Base-by-base conservation (phyloP, 2,888 invertebrate genomes). In the Papilio elwesi region DNA sequence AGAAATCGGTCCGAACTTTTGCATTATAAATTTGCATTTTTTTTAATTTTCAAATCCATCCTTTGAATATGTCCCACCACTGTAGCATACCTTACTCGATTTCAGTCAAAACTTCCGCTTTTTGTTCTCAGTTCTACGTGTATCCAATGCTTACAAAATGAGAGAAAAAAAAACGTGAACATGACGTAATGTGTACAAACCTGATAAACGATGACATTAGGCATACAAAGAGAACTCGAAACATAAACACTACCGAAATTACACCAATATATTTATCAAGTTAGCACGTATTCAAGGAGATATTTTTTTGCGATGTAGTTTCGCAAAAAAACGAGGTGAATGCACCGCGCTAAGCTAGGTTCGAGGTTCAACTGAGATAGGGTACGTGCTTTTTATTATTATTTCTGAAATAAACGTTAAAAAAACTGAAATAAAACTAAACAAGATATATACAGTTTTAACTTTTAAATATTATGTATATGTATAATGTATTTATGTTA, bases 271-370 rank as follows among this genome's bases (percentile, higher is more conserved):
- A 36, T 70, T 70, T 70, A 70, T 70, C 15, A 57, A 66, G 48
- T 51, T 55, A 55, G 15, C 65, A 53, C 53, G 36, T 51, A 38
- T 65, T 55, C 55, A 55, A 65, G 55, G 64, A 55, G 55, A 8
- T 63, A 9, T 65, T 70, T 70, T 26, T 70, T 53, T 63, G 47
- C 52, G 62, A 13, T 36, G 12, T 6, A 5, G 26, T 52, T 51
- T 49, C 12, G 12, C 48, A 71, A 49, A 71, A 69, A 71, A 26
- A 5, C 36, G 71, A 71, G 71, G 71, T 71, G 65, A 71, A 66
- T 43, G 71, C 26, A 70, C 69, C 26, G 26, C 7, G 16, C 55
- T 6, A 5, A 70, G 62, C 62, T 38, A 38, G 11, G 68, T 26
- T 47, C 26, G 57, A 57, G 26, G 57, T 57, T 49, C 57, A 38